Evolutionary conservation across 2,888 invertebrate genomes (phyloP).

Genomic region (Tuta absoluta): DNA sequence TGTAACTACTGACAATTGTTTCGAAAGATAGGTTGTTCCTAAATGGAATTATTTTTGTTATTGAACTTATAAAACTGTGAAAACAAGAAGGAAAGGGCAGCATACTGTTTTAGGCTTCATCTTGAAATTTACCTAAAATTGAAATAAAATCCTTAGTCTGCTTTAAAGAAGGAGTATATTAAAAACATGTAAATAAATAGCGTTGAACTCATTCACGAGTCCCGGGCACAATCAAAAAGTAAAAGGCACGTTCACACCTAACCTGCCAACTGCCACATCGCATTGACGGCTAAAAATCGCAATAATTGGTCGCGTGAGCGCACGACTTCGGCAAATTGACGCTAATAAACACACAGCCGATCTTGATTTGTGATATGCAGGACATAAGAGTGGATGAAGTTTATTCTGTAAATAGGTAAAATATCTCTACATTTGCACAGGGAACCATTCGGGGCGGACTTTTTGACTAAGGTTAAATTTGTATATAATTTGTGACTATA

Average conservation of each 20-base stretch:
- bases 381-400: not conserved
- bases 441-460: too few relatives aligned
- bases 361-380: slow-evolving; percentile 13
- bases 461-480: too few relatives aligned
- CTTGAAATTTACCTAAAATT: too few relatives aligned
- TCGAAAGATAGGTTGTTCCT: not conserved
- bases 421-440: too few relatives aligned
- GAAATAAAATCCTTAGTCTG: too few relatives aligned
- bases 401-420: not conserved
- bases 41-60: too few relatives aligned
- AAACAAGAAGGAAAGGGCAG: too few relatives aligned
- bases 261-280: slow-evolving; percentile 8
- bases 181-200: not conserved
- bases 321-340: slow-evolving; percentile 35
- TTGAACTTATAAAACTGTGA: too few relatives aligned
- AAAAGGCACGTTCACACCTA: slow-evolving; percentile 35
- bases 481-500: too few relatives aligned
- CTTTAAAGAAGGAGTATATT: too few relatives aligned
- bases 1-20: not conserved
- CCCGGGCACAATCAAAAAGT: slow-evolving; percentile 9
- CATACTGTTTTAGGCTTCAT: too few relatives aligned
- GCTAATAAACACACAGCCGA: slow-evolving; percentile 23
- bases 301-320: slow-evolving; percentile 45
- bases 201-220: not conserved
- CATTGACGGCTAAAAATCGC: slow-evolving; percentile 41